phyloP scores from a whole-genome alignment of 2,113 vertebrate species.

The Indicator maculatus region DNA sequence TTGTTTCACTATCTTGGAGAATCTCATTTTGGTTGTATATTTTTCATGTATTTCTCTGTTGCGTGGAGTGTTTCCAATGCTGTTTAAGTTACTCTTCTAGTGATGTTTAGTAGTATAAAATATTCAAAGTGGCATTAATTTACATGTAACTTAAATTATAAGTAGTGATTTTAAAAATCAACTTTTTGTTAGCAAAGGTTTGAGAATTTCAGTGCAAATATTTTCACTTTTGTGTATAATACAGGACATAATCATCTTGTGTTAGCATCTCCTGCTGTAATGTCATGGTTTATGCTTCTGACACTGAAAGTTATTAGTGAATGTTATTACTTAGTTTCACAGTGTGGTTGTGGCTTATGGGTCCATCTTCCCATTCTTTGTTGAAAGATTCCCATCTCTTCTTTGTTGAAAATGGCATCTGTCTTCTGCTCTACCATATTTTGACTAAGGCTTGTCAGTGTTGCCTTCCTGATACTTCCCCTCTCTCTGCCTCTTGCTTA shows the following conservation, averaged over 20 bases:
- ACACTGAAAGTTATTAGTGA: not conserved
- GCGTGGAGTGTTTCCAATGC: not conserved
- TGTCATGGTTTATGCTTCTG: not conserved
- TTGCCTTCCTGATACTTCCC: not conserved
- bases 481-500: fast-evolving
- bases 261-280: not conserved
- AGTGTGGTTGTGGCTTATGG: fast-evolving
- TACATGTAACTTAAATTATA: not conserved
- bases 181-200: not conserved
- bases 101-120: not conserved
- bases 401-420: not conserved
- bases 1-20: not conserved
- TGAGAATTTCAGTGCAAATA: not conserved
- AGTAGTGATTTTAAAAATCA: not conserved
- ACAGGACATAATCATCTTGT: not conserved
- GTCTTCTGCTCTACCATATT: not conserved
- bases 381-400: not conserved
- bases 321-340: not conserved
- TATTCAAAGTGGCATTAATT: not conserved
- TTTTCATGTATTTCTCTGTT: not conserved
- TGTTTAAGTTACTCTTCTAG: not conserved
- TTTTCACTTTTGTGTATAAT: not conserved
- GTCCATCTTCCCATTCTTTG: not conserved
- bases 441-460: not conserved
- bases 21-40: not conserved